A percentile compares a stretch with the other conserved stretches of the same genome.
These are phyloP conservation scores for Nasua narica DNA, from an alignment of 2,797 vertebrate genomes.

Conservation along the genomic window DNA sequence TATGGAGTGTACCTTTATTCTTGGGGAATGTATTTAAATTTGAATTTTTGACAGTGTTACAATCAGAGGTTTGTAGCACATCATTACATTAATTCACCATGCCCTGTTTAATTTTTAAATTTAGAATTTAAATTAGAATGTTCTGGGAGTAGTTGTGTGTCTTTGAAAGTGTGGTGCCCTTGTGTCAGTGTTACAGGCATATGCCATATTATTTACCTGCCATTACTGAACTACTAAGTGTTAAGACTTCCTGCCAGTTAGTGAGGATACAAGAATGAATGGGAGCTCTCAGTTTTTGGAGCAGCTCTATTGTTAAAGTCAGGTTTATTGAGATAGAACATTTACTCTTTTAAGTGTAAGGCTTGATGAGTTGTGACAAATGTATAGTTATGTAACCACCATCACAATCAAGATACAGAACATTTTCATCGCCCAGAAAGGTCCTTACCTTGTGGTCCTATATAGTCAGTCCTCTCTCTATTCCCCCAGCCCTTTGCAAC, in stretches of 20 bases:
- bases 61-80: not conserved
- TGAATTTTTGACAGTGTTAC: not conserved
- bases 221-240: not conserved
- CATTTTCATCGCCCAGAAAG: not conserved
- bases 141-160: not conserved
- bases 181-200: not conserved
- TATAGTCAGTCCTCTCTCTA: not conserved
- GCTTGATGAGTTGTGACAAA: slow-evolving; percentile 8
- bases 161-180: not conserved
- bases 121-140: not conserved
- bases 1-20: not conserved
- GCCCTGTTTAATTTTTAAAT: not conserved
- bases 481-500: not conserved
- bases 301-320: not conserved
- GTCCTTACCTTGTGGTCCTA: not conserved
- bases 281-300: not conserved
- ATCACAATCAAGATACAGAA: not conserved
- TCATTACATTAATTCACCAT: not conserved
- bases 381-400: not conserved
- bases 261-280: not conserved
- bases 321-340: not conserved
- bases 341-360: not conserved
- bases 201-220: not conserved
- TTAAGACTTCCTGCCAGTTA: not conserved
- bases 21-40: slow-evolving; percentile 5